Evolutionary conservation across 2,888 invertebrate genomes (phyloP).

Genomic region (Ormyrus rosae): DNA sequence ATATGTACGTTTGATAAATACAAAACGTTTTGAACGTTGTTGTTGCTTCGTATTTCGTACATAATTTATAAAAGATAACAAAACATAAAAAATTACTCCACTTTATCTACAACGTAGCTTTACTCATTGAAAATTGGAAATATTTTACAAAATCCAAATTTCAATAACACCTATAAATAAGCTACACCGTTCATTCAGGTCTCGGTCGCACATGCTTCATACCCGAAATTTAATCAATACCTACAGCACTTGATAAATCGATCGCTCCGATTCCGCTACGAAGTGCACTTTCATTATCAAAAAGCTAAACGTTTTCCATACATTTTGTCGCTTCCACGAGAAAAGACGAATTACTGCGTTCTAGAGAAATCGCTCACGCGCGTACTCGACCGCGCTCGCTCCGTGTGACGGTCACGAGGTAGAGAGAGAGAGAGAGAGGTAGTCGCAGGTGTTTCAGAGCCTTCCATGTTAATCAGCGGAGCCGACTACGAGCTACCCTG

Average conservation of each 20-base stretch:
- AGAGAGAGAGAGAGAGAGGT: slow-evolving; percentile 50
- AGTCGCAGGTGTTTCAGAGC: slow-evolving; percentile 71
- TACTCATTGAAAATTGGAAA: too few species aligned
- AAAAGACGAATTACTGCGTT: slow-evolving; percentile 31
- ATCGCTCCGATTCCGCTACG: not conserved
- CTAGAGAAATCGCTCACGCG: not conserved
- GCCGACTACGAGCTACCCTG: slow-evolving; percentile 57
- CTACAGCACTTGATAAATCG: slow-evolving; percentile 27
- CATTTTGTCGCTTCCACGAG: slow-evolving; percentile 30
- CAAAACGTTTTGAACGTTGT: not conserved
- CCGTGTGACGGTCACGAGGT: slow-evolving; percentile 21
- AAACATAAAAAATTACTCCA: too few species aligned
- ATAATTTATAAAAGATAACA: too few species aligned
- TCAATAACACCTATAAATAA: too few species aligned
- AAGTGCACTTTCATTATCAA: slow-evolving; percentile 31
- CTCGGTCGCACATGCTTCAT: not conserved
- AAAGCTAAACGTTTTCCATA: slow-evolving; percentile 35
- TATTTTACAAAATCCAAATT: too few species aligned
- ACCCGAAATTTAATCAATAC: slow-evolving; percentile 37
- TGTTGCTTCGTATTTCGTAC: too few species aligned
- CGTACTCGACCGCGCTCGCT: slow-evolving; percentile 26
- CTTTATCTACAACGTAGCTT: too few species aligned
- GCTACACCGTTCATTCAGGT: too few species aligned
- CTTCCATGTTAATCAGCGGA: slow-evolving; percentile 71
- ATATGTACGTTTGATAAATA: not conserved